These are phyloP conservation scores for Agrotis ipsilon DNA, from an alignment of 2,888 invertebrate species.

Conservation along the genomic window DNA sequence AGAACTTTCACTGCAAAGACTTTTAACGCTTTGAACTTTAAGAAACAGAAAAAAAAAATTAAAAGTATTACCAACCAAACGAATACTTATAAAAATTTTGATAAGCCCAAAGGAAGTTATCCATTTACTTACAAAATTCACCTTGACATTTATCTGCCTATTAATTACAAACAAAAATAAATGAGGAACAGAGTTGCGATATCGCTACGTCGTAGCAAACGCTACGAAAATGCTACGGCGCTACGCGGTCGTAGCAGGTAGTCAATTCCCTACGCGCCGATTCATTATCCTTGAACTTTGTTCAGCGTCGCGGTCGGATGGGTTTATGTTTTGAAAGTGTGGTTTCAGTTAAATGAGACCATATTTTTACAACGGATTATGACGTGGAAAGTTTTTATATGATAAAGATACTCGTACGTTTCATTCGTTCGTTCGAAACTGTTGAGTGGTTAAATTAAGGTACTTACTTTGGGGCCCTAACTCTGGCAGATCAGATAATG, in stretches of 20 bases:
- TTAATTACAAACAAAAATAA: not conserved
- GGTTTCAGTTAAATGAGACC: not conserved
- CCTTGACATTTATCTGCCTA: not conserved
- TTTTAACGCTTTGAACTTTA: not conserved
- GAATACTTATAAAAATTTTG: not conserved
- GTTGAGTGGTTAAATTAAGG: too few relatives aligned
- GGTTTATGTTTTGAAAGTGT: slow-evolving; percentile 7
- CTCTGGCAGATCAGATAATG: too few relatives aligned
- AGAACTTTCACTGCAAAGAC: not conserved
- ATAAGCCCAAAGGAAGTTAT: not conserved
- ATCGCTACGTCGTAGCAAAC: slow-evolving; percentile 34
- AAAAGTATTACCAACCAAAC: not conserved
- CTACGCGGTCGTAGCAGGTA: slow-evolving; percentile 36
- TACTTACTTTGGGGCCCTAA: too few relatives aligned
- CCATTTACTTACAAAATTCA: not conserved
- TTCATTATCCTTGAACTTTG: slow-evolving; percentile 46
- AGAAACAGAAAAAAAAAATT: not conserved
- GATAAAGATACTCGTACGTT: too few relatives aligned
- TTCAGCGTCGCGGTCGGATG: not conserved
- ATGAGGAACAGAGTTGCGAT: not conserved
- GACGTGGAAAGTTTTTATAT: too few relatives aligned
- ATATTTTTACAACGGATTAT: not conserved
- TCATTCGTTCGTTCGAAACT: too few relatives aligned
- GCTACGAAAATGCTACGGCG: slow-evolving; percentile 28
- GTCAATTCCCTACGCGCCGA: slow-evolving; percentile 30